Evolutionary conservation across 2,888 invertebrate species (phyloP).

Genomic region (Choristoneura rosaceana): DNA sequence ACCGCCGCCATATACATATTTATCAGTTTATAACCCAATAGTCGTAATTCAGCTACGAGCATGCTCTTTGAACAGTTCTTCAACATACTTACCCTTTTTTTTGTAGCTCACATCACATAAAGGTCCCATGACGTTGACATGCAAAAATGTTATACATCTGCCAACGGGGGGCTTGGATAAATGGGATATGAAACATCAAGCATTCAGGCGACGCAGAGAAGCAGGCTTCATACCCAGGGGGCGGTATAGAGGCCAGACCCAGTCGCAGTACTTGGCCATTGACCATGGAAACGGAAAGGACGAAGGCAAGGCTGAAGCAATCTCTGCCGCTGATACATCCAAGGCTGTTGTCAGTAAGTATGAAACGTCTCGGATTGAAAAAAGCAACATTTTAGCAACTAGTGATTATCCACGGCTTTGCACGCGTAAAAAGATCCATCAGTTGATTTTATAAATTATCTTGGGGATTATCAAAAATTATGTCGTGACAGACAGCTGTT

Average conservation of each 20-base stretch:
- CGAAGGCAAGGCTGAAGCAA: constrained; percentile 92
- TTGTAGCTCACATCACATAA: constrained; percentile 22
- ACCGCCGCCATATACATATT: no score
- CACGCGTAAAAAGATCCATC: no score
- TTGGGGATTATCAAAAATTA: no score
- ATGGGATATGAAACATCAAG: constrained; percentile 6
- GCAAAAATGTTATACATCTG: constrained; percentile 19
- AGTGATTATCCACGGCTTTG: no score
- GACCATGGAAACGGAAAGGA: constrained; percentile 83
- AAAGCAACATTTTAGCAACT: no score
- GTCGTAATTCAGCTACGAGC: no score
- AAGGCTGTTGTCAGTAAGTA: constrained; percentile 90
- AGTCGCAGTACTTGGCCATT: constrained; percentile 91
- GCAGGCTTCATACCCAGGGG: constrained; percentile 64
- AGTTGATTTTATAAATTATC: no score
- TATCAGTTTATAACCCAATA: no score
- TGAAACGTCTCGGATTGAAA: background rate
- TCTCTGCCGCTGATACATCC: constrained; percentile 89
- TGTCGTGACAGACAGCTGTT: no score
- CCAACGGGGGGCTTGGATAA: constrained; percentile 9
- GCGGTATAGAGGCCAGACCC: constrained; percentile 90
- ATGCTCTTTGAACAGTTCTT: no score
- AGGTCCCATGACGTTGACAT: constrained; percentile 1
- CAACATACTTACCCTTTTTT: background rate
- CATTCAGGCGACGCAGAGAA: constrained; percentile 56